These are phyloP conservation scores for Callipepla californica DNA, from an alignment of 2,113 vertebrate species.

Conservation along the genomic window DNA sequence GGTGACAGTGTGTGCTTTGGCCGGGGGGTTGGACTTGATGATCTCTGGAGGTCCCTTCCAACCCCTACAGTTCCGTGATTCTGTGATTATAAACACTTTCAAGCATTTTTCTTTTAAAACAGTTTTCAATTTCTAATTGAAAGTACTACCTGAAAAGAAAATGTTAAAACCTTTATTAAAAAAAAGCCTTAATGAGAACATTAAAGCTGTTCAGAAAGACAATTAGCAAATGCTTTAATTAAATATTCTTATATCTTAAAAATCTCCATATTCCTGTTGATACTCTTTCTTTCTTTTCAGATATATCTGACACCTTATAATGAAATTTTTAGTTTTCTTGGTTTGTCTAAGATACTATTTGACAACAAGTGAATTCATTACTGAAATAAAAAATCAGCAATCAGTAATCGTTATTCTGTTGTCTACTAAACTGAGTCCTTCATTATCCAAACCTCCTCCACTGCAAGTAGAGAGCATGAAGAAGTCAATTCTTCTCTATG, in stretches of 20 bases:
- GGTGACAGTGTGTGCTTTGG: too few relatives aligned
- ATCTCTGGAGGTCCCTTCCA: too few relatives aligned
- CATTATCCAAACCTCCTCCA: neutral
- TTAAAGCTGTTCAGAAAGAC: neutral
- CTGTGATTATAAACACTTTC: neutral
- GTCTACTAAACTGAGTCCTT: neutral
- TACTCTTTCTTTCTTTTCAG: neutral
- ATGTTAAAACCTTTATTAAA: neutral
- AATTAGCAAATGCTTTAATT: neutral
- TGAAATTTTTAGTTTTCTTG: neutral
- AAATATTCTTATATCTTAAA: neutral
- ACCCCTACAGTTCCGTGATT: too few relatives aligned
- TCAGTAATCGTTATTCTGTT: neutral
- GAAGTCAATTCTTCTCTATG: neutral
- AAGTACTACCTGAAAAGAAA: neutral
- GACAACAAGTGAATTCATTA: neutral
- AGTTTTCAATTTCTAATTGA: neutral
- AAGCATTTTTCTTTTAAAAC: neutral
- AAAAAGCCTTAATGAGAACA: neutral
- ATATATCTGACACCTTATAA: neutral
- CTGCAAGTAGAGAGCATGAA: neutral
- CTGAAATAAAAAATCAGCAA: conserved; percentile 1
- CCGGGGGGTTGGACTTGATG: too few relatives aligned
- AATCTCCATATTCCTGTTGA: neutral
- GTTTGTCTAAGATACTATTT: neutral